phyloP scores from a whole-genome alignment of 2,888 invertebrate species.

The Artemia sinica region DNA sequence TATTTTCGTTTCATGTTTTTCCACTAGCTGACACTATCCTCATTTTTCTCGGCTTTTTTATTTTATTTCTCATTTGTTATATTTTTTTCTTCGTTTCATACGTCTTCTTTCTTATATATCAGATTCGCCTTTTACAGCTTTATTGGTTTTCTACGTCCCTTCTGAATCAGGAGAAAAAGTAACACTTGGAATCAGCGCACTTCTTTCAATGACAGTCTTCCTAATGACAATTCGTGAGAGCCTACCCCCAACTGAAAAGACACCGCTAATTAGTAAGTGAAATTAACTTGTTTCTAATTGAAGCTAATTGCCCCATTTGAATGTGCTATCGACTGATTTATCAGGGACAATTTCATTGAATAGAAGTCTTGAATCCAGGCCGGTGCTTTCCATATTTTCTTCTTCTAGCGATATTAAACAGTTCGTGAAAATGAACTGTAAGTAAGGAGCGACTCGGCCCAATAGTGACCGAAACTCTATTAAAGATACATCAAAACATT shows the following conservation, averaged over 20 bases:
- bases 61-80: constrained; percentile 17
- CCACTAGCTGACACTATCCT: neutral
- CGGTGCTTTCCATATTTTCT: too few species aligned
- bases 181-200: constrained; percentile 64
- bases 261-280: constrained; percentile 61
- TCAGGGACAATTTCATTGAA: too few species aligned
- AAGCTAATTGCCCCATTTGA: too few species aligned
- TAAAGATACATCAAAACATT: too few species aligned
- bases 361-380: too few species aligned
- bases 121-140: constrained; percentile 38
- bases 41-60: constrained; percentile 10
- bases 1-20: neutral
- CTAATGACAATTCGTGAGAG: constrained; percentile 72
- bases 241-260: constrained; percentile 67
- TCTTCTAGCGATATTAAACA: too few species aligned
- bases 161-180: constrained; percentile 75
- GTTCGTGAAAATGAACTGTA: too few species aligned
- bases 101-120: too few species aligned
- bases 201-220: constrained; percentile 74
- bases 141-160: constrained; percentile 70
- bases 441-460: too few species aligned
- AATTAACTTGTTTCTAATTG: too few species aligned
- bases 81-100: neutral
- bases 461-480: too few species aligned
- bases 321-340: too few species aligned